phyloP scores from a whole-genome alignment of 2,888 invertebrate genomes.

The Pristionchus arcanus region DNA sequence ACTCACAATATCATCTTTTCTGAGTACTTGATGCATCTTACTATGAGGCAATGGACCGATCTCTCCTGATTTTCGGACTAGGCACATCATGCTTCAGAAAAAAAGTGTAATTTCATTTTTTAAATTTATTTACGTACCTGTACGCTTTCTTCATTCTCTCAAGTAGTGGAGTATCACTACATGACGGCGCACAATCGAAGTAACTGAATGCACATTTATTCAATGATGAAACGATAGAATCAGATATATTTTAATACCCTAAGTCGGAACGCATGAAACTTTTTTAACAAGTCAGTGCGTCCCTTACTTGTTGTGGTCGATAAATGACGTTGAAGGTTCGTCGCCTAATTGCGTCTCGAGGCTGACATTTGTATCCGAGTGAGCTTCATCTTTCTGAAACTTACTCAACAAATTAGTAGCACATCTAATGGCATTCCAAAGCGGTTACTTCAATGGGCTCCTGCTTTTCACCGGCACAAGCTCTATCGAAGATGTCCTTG shows the following conservation, averaged over 20 bases:
- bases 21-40: not conserved
- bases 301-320: constrained; percentile 10
- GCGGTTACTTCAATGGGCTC: not conserved
- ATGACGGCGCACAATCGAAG: not conserved
- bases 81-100: not conserved
- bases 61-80: not conserved
- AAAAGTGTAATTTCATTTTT: not conserved
- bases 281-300: not conserved
- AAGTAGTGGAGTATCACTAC: not conserved
- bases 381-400: not conserved
- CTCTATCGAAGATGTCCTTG: not conserved
- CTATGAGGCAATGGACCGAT: not conserved
- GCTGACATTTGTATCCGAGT: not conserved
- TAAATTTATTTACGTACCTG: not conserved
- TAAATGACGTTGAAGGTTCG: not conserved
- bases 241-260: not conserved
- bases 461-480: not conserved
- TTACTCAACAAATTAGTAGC: not conserved
- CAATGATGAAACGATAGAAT: not conserved
- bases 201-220: not conserved
- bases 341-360: not conserved
- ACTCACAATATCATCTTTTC: not conserved
- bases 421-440: not conserved
- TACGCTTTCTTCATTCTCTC: not conserved
- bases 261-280: not conserved